Conservation (phyloP, 2,888 invertebrate species). For the Dermolepida albohirtum region DNA sequence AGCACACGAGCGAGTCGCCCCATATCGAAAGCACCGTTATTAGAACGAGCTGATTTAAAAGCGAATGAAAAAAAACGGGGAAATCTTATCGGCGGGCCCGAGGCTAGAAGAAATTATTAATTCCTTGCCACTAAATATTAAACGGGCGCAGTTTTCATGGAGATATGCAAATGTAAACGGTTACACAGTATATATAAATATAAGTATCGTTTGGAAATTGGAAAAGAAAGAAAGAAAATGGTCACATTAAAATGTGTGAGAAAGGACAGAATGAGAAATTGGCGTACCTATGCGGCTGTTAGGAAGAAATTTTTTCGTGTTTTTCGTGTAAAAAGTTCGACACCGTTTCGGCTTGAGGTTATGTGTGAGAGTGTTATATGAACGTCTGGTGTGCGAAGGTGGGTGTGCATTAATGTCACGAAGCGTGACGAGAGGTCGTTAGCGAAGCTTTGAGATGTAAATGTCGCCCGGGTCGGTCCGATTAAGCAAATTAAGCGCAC, state of each 20-base stretch:
- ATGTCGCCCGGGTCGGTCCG: conserved; percentile 50
- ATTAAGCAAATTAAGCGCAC: conserved; percentile 51
- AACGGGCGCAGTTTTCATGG: conserved; percentile 38
- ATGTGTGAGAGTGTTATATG: conserved; percentile 3
- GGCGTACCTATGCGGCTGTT: neutral
- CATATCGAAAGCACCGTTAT: conserved; percentile 25
- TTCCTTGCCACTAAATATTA: conserved; percentile 43
- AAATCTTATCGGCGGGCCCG: conserved; percentile 17
- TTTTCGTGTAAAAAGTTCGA: conserved; percentile 28
- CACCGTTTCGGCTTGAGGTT: conserved; percentile 14
- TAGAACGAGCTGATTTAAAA: conserved; percentile 29
- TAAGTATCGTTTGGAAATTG: conserved; percentile 12
- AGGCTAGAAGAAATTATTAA: conserved; percentile 40
- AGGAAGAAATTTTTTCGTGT: conserved; percentile 22
- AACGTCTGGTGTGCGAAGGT: conserved; percentile 17
- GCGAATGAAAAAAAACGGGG: conserved; percentile 19
- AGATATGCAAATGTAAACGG: conserved; percentile 42
- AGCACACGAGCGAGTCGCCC: conserved; percentile 17
- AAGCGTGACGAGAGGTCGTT: conserved; percentile 57
- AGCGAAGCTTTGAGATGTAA: conserved; percentile 56
- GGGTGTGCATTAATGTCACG: conserved; percentile 46
- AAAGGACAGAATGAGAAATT: conserved; percentile 14
- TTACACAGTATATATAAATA: conserved; percentile 26
- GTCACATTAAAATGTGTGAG: neutral
- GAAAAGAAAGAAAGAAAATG: conserved; percentile 6